Evolutionary conservation across 2,113 vertebrate species (phyloP).

Genomic region (Chinchilla lanigera): DNA sequence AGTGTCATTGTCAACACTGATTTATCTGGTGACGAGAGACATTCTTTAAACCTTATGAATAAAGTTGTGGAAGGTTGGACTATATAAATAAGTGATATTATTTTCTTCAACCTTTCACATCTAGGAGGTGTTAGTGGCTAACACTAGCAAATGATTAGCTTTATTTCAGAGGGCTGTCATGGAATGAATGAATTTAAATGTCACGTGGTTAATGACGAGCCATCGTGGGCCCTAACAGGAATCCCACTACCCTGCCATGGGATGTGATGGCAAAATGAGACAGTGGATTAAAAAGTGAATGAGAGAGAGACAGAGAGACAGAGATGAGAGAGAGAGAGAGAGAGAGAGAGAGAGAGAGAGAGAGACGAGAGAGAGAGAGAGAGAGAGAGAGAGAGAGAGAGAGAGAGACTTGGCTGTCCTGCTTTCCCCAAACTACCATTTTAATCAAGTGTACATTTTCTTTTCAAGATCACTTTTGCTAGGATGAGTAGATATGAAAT

Average conservation of each 20-base stretch:
- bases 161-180: background rate
- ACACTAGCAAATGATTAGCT: background rate
- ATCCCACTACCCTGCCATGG: background rate
- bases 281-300: background rate
- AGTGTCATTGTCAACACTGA: background rate
- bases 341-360: background rate
- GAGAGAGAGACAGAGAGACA: no score
- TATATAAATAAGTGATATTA: background rate
- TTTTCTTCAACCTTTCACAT: background rate
- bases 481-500: slow-evolving; percentile 51
- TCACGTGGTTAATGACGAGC: slow-evolving; percentile 17
- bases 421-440: background rate
- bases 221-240: background rate
- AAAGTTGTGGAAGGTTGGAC: background rate
- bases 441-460: slow-evolving; percentile 37
- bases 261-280: slow-evolving; percentile 20
- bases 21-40: slow-evolving; percentile 20
- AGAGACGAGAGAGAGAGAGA: background rate
- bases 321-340: no score
- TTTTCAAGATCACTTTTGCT: slow-evolving; percentile 60
- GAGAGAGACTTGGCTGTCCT: background rate
- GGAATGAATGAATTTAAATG: slow-evolving; percentile 51
- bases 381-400: background rate
- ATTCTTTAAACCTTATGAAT: slow-evolving; percentile 36
- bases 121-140: background rate